Evolutionary conservation across 2,797 vertebrate species (phyloP), one percentile per base, ranked within the genome.

Genomic region (Heliangelus exortis): DNA sequence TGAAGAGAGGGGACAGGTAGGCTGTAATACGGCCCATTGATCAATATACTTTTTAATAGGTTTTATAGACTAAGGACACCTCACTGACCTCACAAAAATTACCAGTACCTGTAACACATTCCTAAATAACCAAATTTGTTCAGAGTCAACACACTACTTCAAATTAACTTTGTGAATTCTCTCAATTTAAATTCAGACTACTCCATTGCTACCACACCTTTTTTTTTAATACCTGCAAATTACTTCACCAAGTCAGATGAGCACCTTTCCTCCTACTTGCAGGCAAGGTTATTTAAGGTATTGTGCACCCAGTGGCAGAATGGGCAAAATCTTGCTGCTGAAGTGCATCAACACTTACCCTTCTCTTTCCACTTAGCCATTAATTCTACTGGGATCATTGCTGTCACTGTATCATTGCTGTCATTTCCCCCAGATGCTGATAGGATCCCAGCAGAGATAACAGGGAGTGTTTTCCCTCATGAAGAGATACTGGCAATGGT

Each of bases 371-470:
- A 84, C 74, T 95, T 82, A 80, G n/a, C 41, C 22, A 63, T 14
- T 45, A 92, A 10, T 15, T 95, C 94, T 67, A 84, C 83, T 25
- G 81, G 61, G 34, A 79, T n/a, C n/a, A n/a, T n/a, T n/a, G n/a
- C n/a, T 77, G 48, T 86, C 41, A 7, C n/a, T 87, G 50, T 36
- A 69, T 2, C 10, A 21, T 8, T 62, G 89, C 81, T 53, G n/a
- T 48, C 34, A 33, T 54, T 94, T 89, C 92, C 48, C 94, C 66
- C 45, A 96, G 86, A 53, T 45, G 21, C n/a, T 96, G 89, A 94
- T 71, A 96, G 68, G 97, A 94, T 25, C 82, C 53, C 47, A 96
- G 79, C 25, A 96, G 79, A 72, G 96, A 95, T 58, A 97, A 89
- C 50, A 96, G 34, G 48, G 92, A 96, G 5, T 5, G 55, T 73